These are phyloP conservation scores for Agrochola macilenta DNA, from an alignment of 2,888 invertebrate species.

Conservation along the genomic window DNA sequence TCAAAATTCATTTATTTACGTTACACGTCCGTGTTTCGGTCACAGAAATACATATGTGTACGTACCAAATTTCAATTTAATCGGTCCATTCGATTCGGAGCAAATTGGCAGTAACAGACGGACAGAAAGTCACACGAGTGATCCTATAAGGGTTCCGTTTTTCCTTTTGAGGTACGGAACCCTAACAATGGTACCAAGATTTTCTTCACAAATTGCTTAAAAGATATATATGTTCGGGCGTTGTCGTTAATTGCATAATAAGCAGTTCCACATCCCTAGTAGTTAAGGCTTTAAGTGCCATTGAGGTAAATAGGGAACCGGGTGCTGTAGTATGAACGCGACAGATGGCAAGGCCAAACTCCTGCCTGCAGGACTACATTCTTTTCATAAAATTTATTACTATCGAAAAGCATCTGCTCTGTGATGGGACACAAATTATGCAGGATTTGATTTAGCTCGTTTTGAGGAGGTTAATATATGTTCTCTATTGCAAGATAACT, in stretches of 20 bases:
- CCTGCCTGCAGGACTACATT: conserved; percentile 10
- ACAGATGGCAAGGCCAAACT: conserved; percentile 30
- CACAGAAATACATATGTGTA: too few relatives aligned
- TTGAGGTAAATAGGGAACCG: neutral
- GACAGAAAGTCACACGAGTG: too few relatives aligned
- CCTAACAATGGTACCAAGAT: neutral
- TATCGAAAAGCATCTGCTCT: conserved; percentile 4
- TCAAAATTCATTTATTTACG: too few relatives aligned
- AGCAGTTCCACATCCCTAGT: conserved; percentile 7
- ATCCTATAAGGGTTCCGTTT: too few relatives aligned
- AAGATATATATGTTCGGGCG: neutral
- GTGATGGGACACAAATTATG: neutral
- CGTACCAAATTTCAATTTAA: too few relatives aligned
- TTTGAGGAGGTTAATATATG: too few relatives aligned
- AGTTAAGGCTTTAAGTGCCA: conserved; percentile 16
- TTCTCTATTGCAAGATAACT: neutral
- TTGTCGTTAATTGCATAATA: conserved; percentile 21
- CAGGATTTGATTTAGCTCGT: conserved; percentile 5
- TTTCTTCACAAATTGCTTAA: neutral
- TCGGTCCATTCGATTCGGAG: too few relatives aligned
- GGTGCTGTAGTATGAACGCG: conserved; percentile 19
- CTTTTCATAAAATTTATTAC: neutral
- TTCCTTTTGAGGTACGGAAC: too few relatives aligned
- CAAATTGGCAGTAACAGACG: too few relatives aligned
- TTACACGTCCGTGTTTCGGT: too few relatives aligned